Conservation (phyloP, 2,797 vertebrate species). For the Pseudopleuronectes americanus region DNA sequence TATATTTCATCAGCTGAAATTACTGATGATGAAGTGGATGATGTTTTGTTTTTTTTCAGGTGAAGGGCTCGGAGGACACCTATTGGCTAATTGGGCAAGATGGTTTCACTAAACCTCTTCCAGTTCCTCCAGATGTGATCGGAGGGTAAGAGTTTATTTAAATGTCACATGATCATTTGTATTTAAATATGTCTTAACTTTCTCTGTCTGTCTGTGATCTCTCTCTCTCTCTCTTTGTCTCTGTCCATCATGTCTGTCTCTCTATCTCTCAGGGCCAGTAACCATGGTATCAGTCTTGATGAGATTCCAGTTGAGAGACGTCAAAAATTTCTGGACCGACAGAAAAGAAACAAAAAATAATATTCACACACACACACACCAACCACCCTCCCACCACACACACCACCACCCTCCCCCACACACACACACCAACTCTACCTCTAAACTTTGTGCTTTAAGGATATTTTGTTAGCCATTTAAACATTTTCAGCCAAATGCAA, state of each 20-base stretch:
- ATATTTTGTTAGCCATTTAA: not conserved
- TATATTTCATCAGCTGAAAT: too few species aligned
- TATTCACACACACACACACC: not conserved
- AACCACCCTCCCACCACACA: not conserved
- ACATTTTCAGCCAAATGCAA: too few species aligned
- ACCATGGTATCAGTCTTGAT: constrained; percentile 86
- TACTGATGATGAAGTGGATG: not conserved
- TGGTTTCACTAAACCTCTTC: constrained; percentile 90
- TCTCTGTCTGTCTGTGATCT: too few species aligned
- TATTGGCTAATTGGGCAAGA: constrained; percentile 91
- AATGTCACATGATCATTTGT: not conserved
- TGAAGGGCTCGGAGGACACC: constrained; percentile 90
- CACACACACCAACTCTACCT: constrained; percentile 29
- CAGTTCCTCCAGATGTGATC: constrained; percentile 84
- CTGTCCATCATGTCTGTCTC: not conserved
- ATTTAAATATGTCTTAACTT: too few species aligned
- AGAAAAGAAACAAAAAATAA: constrained; percentile 73
- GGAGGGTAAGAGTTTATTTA: not conserved
- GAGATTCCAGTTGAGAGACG: constrained; percentile 84
- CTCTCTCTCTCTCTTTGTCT: not conserved
- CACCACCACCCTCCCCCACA: not conserved
- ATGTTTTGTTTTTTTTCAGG: constrained; percentile 68
- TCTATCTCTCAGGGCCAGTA: constrained; percentile 75
- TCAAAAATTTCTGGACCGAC: constrained; percentile 83
- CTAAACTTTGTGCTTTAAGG: constrained; percentile 2